These are phyloP conservation scores for Agrotis exclamationis DNA, from an alignment of 2,888 invertebrate genomes.

Conservation along the genomic window DNA sequence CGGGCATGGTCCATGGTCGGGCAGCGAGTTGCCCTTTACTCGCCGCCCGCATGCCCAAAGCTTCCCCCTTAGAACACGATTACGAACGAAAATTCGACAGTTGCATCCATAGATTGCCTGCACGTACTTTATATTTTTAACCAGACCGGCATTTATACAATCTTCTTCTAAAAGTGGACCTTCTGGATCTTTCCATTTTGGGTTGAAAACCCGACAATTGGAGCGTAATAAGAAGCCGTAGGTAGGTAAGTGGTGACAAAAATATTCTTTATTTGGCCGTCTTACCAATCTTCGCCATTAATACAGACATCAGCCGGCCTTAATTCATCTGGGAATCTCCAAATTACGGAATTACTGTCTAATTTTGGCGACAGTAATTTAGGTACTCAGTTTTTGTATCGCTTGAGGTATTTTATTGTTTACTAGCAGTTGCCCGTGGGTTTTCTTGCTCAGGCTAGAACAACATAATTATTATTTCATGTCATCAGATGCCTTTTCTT, in stretches of 20 bases:
- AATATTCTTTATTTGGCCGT: slow-evolving; percentile 36
- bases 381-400: not conserved
- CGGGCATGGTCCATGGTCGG: no score
- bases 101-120: no score
- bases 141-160: no score
- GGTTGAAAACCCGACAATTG: slow-evolving; percentile 23
- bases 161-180: no score
- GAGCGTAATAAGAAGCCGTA: slow-evolving; percentile 43
- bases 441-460: not conserved
- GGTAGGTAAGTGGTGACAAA: slow-evolving; percentile 35
- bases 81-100: no score
- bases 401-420: not conserved
- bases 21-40: no score
- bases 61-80: no score
- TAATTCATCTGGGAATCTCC: slow-evolving; percentile 16
- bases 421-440: no score
- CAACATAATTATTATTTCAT: no score
- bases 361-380: slow-evolving; percentile 16
- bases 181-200: slow-evolving; percentile 15
- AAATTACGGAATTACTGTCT: slow-evolving; percentile 13
- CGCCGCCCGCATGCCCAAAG: no score
- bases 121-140: no score
- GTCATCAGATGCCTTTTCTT: no score
- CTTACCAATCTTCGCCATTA: slow-evolving; percentile 31
- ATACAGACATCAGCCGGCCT: slow-evolving; percentile 24